Conservation (phyloP, 2,888 invertebrate genomes). For the Plebejus anna region DNA sequence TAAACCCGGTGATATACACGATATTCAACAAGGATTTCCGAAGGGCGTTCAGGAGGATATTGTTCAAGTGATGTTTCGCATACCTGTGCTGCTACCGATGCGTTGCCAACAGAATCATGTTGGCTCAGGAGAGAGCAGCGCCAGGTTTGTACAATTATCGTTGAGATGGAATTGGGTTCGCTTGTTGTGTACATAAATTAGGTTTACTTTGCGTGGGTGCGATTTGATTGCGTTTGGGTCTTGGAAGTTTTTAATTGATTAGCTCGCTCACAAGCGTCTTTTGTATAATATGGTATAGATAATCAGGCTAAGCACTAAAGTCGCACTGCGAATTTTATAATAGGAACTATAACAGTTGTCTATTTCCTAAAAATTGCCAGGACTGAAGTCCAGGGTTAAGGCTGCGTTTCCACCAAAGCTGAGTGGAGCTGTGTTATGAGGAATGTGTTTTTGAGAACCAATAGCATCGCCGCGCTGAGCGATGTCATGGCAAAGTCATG, state of each 20-base stretch:
- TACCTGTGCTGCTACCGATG: constrained; percentile 91
- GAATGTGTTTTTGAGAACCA: no score
- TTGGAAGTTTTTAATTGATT: not conserved
- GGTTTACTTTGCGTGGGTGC: constrained; percentile 5
- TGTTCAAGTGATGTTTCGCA: constrained; percentile 96
- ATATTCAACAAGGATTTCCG: constrained; percentile 99
- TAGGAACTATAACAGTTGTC: no score
- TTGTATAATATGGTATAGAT: no score
- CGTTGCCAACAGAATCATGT: constrained; percentile 81
- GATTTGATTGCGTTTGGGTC: not conserved
- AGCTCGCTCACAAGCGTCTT: not conserved
- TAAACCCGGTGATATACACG: constrained; percentile 97
- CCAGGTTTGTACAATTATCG: constrained; percentile 81
- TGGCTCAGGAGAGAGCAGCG: constrained; percentile 82
- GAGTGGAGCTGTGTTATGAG: no score
- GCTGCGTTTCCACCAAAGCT: no score
- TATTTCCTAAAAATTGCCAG: no score
- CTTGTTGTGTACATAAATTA: constrained; percentile 18
- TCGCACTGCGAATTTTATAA: no score
- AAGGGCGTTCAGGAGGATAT: constrained; percentile 95
- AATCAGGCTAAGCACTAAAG: no score
- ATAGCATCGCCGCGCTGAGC: no score
- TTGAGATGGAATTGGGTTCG: constrained; percentile 38
- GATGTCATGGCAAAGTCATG: no score
- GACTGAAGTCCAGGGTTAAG: no score